A percentile compares a stretch with the other conserved stretches of the same genome.
Conservation (phyloP, 1,140 invertebrate genomes). For the Scaptodrosophila lebanonensis region DNA sequence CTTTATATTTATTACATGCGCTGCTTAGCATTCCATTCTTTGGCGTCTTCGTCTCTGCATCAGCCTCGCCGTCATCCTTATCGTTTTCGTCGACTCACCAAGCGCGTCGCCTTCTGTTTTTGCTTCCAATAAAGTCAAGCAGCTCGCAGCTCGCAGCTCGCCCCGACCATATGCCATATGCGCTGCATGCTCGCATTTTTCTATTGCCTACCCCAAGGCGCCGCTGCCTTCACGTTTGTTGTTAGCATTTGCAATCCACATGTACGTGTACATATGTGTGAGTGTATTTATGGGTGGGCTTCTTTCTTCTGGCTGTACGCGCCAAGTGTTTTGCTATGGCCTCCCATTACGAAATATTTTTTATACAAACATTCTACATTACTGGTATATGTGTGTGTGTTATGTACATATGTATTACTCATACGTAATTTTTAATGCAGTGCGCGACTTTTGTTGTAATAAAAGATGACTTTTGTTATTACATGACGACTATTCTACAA, state of each 20-base stretch:
- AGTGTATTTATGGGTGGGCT: neutral
- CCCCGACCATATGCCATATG: slow-evolving; percentile 3
- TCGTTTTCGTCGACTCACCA: neutral
- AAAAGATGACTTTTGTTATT: slow-evolving; percentile 37
- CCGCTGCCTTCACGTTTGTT: slow-evolving; percentile 22
- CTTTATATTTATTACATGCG: slow-evolving; percentile 48
- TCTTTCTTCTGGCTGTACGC: neutral
- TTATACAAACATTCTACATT: slow-evolving; percentile 5
- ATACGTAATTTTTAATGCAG: slow-evolving; percentile 42
- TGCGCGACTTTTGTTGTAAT: slow-evolving; percentile 23
- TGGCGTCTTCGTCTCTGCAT: neutral
- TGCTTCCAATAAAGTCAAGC: slow-evolving; percentile 23
- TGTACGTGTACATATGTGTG: neutral
- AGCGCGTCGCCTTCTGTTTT: neutral
- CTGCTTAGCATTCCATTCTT: slow-evolving; percentile 28
- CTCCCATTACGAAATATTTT: neutral
- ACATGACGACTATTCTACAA: too few relatives aligned
- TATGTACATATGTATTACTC: slow-evolving; percentile 9
- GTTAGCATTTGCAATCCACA: slow-evolving; percentile 12
- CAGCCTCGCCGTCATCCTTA: neutral
- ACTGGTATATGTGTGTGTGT: neutral
- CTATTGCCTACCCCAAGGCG: slow-evolving; percentile 17
- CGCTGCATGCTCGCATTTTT: neutral
- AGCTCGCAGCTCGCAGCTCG: neutral
- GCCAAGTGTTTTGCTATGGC: slow-evolving; percentile 6